Percentiles rank a stretch among this genome's conserved stretches.
phyloP scores from a whole-genome alignment of 2,888 invertebrate species.

The Girardia tigrina region DNA sequence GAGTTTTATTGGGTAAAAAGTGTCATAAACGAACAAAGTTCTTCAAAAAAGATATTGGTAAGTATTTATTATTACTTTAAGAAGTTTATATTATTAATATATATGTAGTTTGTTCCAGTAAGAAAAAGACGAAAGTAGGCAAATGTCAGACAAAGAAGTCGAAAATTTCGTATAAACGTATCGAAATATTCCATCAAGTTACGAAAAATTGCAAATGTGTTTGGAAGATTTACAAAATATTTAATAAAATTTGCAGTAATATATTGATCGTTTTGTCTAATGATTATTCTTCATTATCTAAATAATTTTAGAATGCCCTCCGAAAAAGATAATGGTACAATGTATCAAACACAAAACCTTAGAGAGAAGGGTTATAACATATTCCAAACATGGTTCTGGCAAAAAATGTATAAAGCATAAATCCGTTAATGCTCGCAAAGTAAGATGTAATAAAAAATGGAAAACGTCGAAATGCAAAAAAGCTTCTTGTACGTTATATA shows the following conservation, averaged over 20 bases:
- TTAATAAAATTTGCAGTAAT: constrained; percentile 26
- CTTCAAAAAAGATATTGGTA: constrained; percentile 28
- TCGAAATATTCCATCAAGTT: background rate
- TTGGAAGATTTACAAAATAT: background rate
- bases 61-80: background rate
- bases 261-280: background rate
- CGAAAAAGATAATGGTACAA: background rate
- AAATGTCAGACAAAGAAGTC: background rate
- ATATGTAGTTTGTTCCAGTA: background rate
- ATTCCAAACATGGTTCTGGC: background rate
- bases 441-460: constrained; percentile 24
- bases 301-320: constrained; percentile 30
- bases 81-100: background rate
- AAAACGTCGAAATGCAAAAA: constrained; percentile 24
- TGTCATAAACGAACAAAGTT: constrained; percentile 25
- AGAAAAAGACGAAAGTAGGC: background rate
- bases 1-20: background rate
- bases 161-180: background rate
- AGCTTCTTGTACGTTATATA: constrained; percentile 26
- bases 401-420: constrained; percentile 18
- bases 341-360: constrained; percentile 24
- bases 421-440: background rate
- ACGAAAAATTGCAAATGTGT: constrained; percentile 25
- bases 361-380: background rate
- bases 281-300: background rate